phyloP scores from a whole-genome alignment of 1,140 invertebrate species.

The Dufourea novaeangliae region DNA sequence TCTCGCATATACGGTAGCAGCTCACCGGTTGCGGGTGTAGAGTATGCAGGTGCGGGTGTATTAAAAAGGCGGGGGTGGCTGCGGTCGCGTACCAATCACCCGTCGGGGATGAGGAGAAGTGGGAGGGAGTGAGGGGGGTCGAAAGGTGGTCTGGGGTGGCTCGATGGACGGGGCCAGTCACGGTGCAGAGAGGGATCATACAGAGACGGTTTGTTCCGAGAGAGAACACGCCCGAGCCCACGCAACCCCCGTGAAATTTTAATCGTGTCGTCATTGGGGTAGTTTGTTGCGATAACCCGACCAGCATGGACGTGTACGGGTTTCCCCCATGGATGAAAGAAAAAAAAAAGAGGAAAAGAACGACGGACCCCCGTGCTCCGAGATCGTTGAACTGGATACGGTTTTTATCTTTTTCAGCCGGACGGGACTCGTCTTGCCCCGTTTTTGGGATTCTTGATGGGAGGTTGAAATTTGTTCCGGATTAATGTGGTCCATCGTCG shows the following conservation, averaged over 20 bases:
- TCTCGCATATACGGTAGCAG: slow-evolving; percentile 53
- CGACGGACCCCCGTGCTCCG: neutral
- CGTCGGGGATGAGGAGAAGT: slow-evolving; percentile 62
- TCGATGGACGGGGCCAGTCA: slow-evolving; percentile 65
- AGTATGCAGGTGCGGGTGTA: slow-evolving; percentile 74
- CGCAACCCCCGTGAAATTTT: slow-evolving; percentile 76
- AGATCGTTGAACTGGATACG: slow-evolving; percentile 30
- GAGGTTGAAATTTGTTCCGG: neutral
- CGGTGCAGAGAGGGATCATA: slow-evolving; percentile 69
- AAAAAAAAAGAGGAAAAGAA: slow-evolving; percentile 23
- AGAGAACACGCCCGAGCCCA: slow-evolving; percentile 64
- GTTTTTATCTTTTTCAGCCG: neutral
- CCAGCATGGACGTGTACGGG: slow-evolving; percentile 68
- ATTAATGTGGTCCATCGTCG: too few relatives aligned
- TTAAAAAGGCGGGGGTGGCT: slow-evolving; percentile 76
- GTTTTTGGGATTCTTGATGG: neutral
- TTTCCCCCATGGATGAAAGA: slow-evolving; percentile 42
- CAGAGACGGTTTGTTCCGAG: slow-evolving; percentile 67
- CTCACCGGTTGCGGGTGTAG: slow-evolving; percentile 65
- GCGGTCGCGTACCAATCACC: slow-evolving; percentile 77
- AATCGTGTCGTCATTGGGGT: slow-evolving; percentile 78
- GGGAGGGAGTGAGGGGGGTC: slow-evolving; percentile 45
- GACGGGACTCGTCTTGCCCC: neutral
- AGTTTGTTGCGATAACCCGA: slow-evolving; percentile 78
- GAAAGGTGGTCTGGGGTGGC: slow-evolving; percentile 54